These are phyloP conservation scores for Hypsibius dujardini DNA, from an alignment of 1,140 invertebrate genomes.

Conservation along the genomic window DNA sequence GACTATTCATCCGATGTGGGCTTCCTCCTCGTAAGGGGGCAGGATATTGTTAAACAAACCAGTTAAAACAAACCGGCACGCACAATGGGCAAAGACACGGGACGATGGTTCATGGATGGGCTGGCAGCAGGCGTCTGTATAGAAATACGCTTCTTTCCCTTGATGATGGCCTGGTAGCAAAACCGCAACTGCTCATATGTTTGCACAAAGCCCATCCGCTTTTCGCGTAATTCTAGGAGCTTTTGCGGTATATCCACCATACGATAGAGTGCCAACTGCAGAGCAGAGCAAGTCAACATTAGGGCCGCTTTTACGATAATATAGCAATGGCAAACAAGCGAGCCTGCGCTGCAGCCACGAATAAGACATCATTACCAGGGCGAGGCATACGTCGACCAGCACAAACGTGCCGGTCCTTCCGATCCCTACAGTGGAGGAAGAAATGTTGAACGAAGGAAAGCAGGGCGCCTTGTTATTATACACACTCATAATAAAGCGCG, in stretches of 20 bases:
- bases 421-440: conserved; percentile 31
- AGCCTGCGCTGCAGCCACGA: not conserved
- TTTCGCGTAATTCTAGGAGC: conserved; percentile 66
- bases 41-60: no score
- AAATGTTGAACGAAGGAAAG: no score
- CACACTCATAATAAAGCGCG: no score
- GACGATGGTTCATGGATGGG: conserved; percentile 18
- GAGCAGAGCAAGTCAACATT: not conserved
- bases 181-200: conserved; percentile 83
- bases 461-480: no score
- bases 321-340: conserved; percentile 3
- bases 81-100: conserved; percentile 13
- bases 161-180: conserved; percentile 82
- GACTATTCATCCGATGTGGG: no score
- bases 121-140: conserved; percentile 2
- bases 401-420: conserved; percentile 93
- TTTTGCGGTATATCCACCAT: conserved; percentile 13
- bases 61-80: not conserved
- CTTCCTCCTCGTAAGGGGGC: no score
- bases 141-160: conserved; percentile 46
- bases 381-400: conserved; percentile 73
- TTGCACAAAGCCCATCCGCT: conserved; percentile 86
- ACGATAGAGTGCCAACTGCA: conserved; percentile 11
- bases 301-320: not conserved
- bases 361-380: conserved; percentile 48